Percentiles rank a stretch among this genome's conserved stretches.
phyloP scores from a whole-genome alignment of 2,888 invertebrate species.

The Rhaphigaster nebulosa region DNA sequence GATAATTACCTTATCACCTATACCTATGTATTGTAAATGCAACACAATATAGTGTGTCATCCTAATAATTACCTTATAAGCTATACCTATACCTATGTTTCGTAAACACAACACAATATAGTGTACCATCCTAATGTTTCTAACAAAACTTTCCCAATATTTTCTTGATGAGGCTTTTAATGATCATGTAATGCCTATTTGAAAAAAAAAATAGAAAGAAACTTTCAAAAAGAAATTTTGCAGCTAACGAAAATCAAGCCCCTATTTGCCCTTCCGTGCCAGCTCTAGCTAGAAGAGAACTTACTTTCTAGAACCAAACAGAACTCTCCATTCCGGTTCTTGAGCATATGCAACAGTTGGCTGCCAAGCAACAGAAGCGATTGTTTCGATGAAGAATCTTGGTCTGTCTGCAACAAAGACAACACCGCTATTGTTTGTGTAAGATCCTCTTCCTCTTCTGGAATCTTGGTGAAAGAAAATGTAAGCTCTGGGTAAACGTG shows the following conservation, averaged over 20 bases:
- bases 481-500: background rate
- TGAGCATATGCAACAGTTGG: constrained; percentile 13
- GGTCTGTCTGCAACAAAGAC: background rate
- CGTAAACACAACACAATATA: too few species aligned
- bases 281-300: background rate
- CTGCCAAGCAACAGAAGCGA: background rate
- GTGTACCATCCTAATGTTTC: too few species aligned
- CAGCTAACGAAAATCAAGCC: background rate
- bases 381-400: background rate
- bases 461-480: background rate
- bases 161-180: too few species aligned
- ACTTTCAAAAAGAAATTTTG: background rate
- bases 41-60: too few species aligned
- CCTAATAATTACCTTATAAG: too few species aligned
- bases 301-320: background rate
- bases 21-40: too few species aligned
- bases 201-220: too few species aligned
- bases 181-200: too few species aligned
- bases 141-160: too few species aligned
- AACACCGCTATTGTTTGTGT: background rate
- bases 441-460: background rate
- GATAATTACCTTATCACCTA: too few species aligned
- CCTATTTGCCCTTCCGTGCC: background rate
- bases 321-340: constrained; percentile 19
- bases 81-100: too few species aligned